A percentile compares a stretch with the other conserved stretches of the same genome.
These are phyloP conservation scores for Formica exsecta DNA, from an alignment of 1,140 invertebrate genomes.

Conservation along the genomic window DNA sequence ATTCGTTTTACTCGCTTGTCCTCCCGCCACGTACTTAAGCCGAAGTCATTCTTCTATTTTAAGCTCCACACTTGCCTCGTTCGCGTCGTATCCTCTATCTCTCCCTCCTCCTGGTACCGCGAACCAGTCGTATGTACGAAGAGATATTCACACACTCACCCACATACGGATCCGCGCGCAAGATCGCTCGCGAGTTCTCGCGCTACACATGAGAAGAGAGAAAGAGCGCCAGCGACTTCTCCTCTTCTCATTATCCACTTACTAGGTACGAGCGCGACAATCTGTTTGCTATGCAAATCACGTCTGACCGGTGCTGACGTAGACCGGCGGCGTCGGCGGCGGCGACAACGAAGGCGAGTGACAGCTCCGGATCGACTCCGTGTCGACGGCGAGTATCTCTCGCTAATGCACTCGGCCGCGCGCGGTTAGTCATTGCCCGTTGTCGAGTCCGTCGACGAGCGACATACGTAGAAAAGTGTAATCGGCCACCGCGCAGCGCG, in stretches of 20 bases:
- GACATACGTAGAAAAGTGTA: constrained; percentile 72
- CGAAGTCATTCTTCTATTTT: constrained; percentile 73
- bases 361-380: constrained; percentile 69
- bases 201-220: constrained; percentile 14
- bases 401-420: constrained; percentile 80
- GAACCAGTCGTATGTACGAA: constrained; percentile 29
- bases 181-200: constrained; percentile 16
- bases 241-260: constrained; percentile 81
- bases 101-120: constrained; percentile 13
- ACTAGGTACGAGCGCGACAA: constrained; percentile 80
- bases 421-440: constrained; percentile 82
- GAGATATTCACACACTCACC: constrained; percentile 34
- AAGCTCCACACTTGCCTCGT: constrained; percentile 70
- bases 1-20: constrained; percentile 63
- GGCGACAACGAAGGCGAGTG: constrained; percentile 42
- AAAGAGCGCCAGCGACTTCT: constrained; percentile 62
- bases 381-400: constrained; percentile 77
- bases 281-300: constrained; percentile 85
- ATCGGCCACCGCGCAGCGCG: constrained; percentile 67
- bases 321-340: constrained; percentile 57
- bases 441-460: constrained; percentile 57
- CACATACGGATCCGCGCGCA: background rate
- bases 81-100: constrained; percentile 66
- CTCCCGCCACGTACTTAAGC: constrained; percentile 65
- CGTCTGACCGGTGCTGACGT: constrained; percentile 83